Evolutionary conservation across 2,888 invertebrate genomes (phyloP), one percentile per base, ranked within the genome.

Genomic region (Macropis europaea): DNA sequence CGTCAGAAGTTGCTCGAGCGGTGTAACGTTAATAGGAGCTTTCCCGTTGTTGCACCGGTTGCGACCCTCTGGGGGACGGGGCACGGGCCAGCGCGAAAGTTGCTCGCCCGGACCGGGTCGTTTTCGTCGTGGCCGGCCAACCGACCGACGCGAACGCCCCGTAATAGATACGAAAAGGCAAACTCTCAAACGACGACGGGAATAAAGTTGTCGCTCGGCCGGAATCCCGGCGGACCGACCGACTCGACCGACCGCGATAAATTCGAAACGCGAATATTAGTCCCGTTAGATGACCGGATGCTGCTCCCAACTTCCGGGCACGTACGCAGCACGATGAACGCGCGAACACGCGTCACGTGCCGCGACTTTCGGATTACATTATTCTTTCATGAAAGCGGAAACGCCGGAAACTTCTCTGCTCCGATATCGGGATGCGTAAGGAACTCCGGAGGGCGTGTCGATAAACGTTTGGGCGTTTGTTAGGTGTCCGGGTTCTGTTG

Each of bases 81-180:
- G 34, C 17, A 40, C n/a, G 53, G 26, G 56, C 9, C 30, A 2
- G 17, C 11, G 34, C 42, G 63, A 66, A 80, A 81, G 63, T 78
- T 76, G 42, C 61, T 45, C 38, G 54, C 40, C 38, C 42, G 22
- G 13, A 43, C 19, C 32, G 57, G n/a, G 60, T 81, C 78, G 78
- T 80, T 81, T 78, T 76, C 76, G 61, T 71, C 47, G 43, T 28
- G 76, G 54, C 36, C 45, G 32, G 40, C 57, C 50, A 59, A 38
- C 30, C 26, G 57, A 22, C 6, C 50, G 19, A 11, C 59, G 59
- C 68, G 62, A 72, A 56, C 17, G n/a, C 24, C 19, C 9, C 71
- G 76, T 81, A 80, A 81, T 80, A 62, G 81, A 80, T 80, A 80
- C 81, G 80, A 72, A 81, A 78, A 74, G 80, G 71, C 67, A 76